Evolutionary conservation across 37 sponge, comb jelly and placozoan genomes (phyloP).

Genomic region (Mnemiopsis leidyi): DNA sequence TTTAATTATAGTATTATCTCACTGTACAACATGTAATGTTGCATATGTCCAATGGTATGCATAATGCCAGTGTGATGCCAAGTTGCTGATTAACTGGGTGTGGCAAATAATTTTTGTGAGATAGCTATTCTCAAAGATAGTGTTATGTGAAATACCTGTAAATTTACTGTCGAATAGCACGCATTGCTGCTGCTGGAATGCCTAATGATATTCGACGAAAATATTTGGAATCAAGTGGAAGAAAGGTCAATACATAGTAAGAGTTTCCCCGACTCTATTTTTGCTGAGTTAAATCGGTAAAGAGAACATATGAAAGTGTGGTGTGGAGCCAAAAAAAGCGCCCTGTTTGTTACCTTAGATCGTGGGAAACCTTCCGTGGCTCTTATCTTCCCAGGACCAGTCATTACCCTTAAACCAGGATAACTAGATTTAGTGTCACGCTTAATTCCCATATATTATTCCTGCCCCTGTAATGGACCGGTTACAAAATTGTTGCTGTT

Average conservation of each 20-base stretch:
- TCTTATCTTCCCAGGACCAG: background rate
- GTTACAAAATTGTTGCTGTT: background rate
- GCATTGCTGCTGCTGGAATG: background rate
- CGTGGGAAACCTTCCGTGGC: background rate
- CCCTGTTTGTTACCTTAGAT: too few species aligned
- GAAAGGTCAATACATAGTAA: background rate
- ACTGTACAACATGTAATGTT: too few species aligned
- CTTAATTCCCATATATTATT: background rate
- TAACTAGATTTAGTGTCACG: background rate
- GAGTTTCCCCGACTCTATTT: background rate
- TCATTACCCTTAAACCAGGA: background rate
- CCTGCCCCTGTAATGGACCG: too few species aligned
- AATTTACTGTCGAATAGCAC: background rate
- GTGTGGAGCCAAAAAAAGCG: too few species aligned
- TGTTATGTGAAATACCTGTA: background rate
- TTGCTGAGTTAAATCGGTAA: background rate
- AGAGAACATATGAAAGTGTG: too few species aligned
- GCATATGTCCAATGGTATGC: too few species aligned
- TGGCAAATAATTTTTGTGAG: background rate
- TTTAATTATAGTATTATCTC: too few species aligned
- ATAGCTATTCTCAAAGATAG: background rate
- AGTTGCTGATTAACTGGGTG: background rate
- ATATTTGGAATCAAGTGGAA: background rate
- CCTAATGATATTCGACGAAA: background rate
- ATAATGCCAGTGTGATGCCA: too few species aligned